Evolutionary conservation across 2,888 invertebrate genomes (phyloP), one percentile per base, ranked within the genome.

Genomic region (Oligia latruncula): DNA sequence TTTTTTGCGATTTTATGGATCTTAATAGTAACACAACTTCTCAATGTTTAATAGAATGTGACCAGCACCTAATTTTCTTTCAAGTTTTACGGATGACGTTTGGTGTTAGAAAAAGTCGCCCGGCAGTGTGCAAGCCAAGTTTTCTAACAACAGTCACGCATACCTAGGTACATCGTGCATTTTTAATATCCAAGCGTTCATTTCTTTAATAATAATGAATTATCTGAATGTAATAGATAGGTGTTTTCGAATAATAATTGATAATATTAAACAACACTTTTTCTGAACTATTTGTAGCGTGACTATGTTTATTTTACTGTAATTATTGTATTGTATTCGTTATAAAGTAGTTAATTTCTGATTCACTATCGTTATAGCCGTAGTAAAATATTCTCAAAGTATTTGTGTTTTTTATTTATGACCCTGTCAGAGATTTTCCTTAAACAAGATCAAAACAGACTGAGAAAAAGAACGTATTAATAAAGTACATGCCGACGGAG

Each of bases 331-430:
- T 82, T 81, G 86, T 88, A 88, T 71, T 81, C 81, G 74, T 81
- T 81, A 74, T 74, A 80, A 82, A 77, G 52, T 87, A 82, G 64
- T 77, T 74, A 76, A 81, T 80, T 83, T 75, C 74, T 82, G 46
- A 81, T 79, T 78, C 79, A 85, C 66, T 81, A 72, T 83, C 65
- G 80, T 84, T 81, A 74, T 58, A 83, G n/a, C 43, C 74, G 71
- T 80, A 89, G 87, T 89, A 86, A 89, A 88, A 76, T 86, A 89
- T 88, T 86, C 71, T 80, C 80, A 77, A 84, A 86, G 52, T 46
- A 87, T 65, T n/a, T n/a, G 13, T 62, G 49, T 68, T 49, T 87
- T 79, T 43, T 29, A 23, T 49, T 29, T 40, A 77, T 4, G 29
- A 11, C 40, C 40, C 20, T n/a, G n/a, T 0, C 17, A 17, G 20